Base-by-base conservation (phyloP, 2,797 vertebrate species). In the Ciconia nigra region DNA sequence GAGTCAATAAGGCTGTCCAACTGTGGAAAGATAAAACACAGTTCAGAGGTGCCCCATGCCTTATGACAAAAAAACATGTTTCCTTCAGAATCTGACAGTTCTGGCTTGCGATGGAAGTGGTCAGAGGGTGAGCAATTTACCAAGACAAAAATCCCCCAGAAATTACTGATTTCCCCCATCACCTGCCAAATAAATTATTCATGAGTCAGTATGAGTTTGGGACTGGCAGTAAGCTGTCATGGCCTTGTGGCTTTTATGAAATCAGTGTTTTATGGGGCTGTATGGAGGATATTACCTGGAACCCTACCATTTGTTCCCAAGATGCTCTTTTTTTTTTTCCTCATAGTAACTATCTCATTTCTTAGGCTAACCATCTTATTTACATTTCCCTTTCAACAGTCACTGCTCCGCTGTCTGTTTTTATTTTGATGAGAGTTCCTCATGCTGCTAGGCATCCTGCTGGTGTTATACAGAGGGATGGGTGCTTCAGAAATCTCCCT, bases 391-490 rank as follows among this genome's bases (percentile, higher is more conserved):
- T 86, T 62, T 37, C 47, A 41, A 13, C 33, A 42, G 24, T 7
- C 17, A 7, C 39, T 14, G 16, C 37, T 66, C 65, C 2, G 0
- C 39, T 31, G 46, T 11, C n/a, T 17, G 51, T 26, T 47, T 35
- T 46, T 22, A n/a, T 24, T 63, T 35, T 21, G 57, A 4, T 8
- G 8, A 14, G 25, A 35, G 20, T 8, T 59, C 70, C 35, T 47
- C 22, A 1, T 17, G 46, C 74, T 33, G 46, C 25, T 14, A 6
- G 35, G 13, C 15, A 10, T 33, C 78, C 52, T 28, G 65, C n/a
- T 39, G 67, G 28, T 1, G 0, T 25, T 10, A 6, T 1, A 5
- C 18, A 14, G 47, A 24, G 18, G 16, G 16, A 4, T 0, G 18
- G 29, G 49, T 44, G 25, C 61, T 52, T 31, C 9, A 9, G n/a